Evolutionary conservation across 2,797 vertebrate genomes (phyloP), one percentile per base, ranked within the genome.

Genomic region (Crocodylus rhombifer): DNA sequence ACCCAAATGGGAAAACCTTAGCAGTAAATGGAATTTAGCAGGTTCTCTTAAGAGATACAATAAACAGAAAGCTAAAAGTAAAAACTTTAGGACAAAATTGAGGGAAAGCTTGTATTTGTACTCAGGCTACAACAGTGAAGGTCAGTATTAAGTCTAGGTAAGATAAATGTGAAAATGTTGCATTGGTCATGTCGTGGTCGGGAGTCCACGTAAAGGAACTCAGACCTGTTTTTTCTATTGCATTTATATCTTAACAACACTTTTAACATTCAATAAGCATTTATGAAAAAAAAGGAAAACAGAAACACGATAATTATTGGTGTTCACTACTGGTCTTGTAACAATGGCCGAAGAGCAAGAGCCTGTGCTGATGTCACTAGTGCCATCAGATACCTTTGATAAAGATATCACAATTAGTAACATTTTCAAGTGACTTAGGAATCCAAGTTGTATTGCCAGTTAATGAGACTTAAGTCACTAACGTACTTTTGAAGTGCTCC

Each of bases 381-480:
- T 30, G 64, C 75, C 56, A 57, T 93, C n/a, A 9, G 13, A 74
- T 74, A 14, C 25, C 33, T 85, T 71, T 1, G 2, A 28, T 42
- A 76, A 1, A 42, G 63, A 15, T 84, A 83, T 69, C 10, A 71
- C 4, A 17, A 87, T 55, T 11, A 65, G 17, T 26, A 61, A 26
- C n/a, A 55, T 76, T 88, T 87, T 82, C n/a, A 79, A 26, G 33
- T 42, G 62, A 36, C 10, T 77, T 30, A 91, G 64, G 5, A 33
- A 21, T 65, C 30, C 6, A 73, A 71, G 36, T 23, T 0, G 0
- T 3, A 7, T 17, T 80, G 8, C 11, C 23, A 63, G 14, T 15
- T 26, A 57, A 20, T 73, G 55, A 2, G 30, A 4, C 62, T 4
- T 11, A 64, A 82, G 79, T 91, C n/a, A 15, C 7, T 84, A 51